Base-by-base conservation (phyloP, 2,797 vertebrate species). In the Oreochromis grahami region DNA sequence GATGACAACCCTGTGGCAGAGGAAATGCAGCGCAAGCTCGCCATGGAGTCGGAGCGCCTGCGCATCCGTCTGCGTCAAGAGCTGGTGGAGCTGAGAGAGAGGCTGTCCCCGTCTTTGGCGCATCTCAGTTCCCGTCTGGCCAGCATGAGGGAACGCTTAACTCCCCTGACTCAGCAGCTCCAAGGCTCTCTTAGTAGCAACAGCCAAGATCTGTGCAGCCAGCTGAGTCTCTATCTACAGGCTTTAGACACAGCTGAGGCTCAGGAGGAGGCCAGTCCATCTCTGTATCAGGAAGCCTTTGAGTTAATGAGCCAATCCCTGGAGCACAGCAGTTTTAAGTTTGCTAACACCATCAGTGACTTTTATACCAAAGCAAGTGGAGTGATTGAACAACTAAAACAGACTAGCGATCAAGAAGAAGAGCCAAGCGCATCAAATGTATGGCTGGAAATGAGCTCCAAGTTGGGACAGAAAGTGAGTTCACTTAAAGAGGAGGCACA, bases 21-120 rank as follows among this genome's bases (percentile, higher is more conserved):
- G 7, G 96, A 96, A 78, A 93, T 96, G 85, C 91, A 92, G 8
- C 91, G 2, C 12, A 97, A 97, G 84, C 93, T 96, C 45, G 86
- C 82, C 63, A 80, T 94, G 85, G 95, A 96, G 92, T 95, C 95
- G 0, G 95, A 96, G 86, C 95, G 93, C 1, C 93, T 97, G 79
- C 94, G 94, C 1, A 58, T 79, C 17, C 95, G 93, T 8, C 93
- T 97, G 56, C 94, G 88, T 50, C 95, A 96, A 53, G 96, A 97
- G 88, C 95, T 97, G 81, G 82, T 93, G 0, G 95, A 97, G 90
- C 93, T 97, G 55, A 89, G 78, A 36, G 90, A 95, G 80, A 94
- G 91, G 78, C 76, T 97, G n/a, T 94, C 95, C 48, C 91, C 93
- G 7, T 95, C 94, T 84, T 86, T 93, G 3, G 63, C 43, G 2